phyloP scores from a whole-genome alignment of 2,888 invertebrate genomes.

The Deilephila elpenor region DNA sequence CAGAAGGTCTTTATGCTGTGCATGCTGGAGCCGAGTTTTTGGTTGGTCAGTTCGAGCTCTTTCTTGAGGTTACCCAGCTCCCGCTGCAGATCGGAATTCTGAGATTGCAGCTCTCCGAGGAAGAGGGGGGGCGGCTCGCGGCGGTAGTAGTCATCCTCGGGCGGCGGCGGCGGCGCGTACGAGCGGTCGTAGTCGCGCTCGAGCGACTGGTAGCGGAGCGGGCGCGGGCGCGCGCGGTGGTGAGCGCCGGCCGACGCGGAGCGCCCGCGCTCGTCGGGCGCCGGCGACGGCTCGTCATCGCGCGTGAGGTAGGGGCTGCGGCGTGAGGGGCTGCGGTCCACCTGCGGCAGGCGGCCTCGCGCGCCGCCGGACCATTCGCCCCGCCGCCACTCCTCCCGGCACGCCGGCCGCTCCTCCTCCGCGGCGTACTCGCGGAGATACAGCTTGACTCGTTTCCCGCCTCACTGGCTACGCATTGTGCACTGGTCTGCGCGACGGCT shows the following conservation, averaged over 20 bases:
- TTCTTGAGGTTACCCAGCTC: constrained; percentile 95
- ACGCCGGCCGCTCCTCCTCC: constrained; percentile 83
- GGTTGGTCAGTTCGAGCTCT: constrained; percentile 97
- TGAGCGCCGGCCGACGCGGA: constrained; percentile 88
- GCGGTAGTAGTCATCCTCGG: constrained; percentile 86
- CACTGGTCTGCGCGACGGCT: constrained; percentile 77
- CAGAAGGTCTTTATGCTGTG: constrained; percentile 99
- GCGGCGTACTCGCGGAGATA: constrained; percentile 84
- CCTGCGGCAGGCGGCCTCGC: constrained; percentile 91
- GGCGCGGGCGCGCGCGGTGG: constrained; percentile 92
- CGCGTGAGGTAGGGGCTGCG: constrained; percentile 91
- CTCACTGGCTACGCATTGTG: constrained; percentile 77
- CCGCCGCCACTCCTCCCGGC: constrained; percentile 82
- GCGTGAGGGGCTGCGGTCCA: constrained; percentile 95
- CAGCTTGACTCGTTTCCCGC: constrained; percentile 82
- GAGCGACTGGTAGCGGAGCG: constrained; percentile 89
- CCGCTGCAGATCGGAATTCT: constrained; percentile 97
- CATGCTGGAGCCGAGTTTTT: constrained; percentile 99
- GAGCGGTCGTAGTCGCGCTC: constrained; percentile 93
- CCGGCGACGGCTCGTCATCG: constrained; percentile 91
- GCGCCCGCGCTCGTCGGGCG: constrained; percentile 93
- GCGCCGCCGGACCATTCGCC: constrained; percentile 74
- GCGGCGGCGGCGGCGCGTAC: constrained; percentile 94
- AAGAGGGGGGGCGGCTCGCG: constrained; percentile 87
- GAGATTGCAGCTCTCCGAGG: constrained; percentile 95